Base-by-base conservation (phyloP, 2,113 vertebrate genomes). In the Anser brachyrhynchus region DNA sequence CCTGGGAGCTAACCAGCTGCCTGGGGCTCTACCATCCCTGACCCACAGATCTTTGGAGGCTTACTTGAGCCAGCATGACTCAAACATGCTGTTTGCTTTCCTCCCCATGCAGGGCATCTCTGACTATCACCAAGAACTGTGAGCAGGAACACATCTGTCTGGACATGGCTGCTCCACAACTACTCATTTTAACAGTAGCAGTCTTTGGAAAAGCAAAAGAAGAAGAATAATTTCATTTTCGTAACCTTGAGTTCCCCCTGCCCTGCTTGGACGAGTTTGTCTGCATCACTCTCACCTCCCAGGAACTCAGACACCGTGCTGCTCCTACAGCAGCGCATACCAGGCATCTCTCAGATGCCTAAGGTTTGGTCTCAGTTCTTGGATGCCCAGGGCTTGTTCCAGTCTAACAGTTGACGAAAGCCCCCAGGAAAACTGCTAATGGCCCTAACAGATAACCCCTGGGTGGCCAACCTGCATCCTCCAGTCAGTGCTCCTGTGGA, bases 201-300 rank as follows among this genome's bases (percentile, higher is more conserved):
- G 58, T 92, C 72, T 39, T 4, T 52, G 81, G 78, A 69, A 92
- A 95, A 96, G 95, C 84, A 78, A 73, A 66, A 92, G 92, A 9
- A 96, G 92, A 93, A 96, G 95, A 97, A 96, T 89, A 62, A 97
- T 97, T 96, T 96, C 65, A 87, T 95, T 95, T 97, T 94, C 69
- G 72, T 93, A 97, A 97, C 94, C 90, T 93, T 96, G 96, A 94
- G 90, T 11, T 96, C 55, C 64, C 90, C 85, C 61, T 96, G 95
- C 70, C 82, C 93, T 95, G 95, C 92, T 20, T 80, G 87, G 86
- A 61, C 1, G 31, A 61, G 70, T 26, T 3, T 51, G 65, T 54
- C 77, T 74, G 11, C 33, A 11, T 82, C 37, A 20, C 71, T 95
- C 79, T 39, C 82, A 82, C 67, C 44, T 84, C 91, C 66, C 59